Conservation (phyloP, 1,140 invertebrate genomes). For the Lordiphosa mommai region DNA sequence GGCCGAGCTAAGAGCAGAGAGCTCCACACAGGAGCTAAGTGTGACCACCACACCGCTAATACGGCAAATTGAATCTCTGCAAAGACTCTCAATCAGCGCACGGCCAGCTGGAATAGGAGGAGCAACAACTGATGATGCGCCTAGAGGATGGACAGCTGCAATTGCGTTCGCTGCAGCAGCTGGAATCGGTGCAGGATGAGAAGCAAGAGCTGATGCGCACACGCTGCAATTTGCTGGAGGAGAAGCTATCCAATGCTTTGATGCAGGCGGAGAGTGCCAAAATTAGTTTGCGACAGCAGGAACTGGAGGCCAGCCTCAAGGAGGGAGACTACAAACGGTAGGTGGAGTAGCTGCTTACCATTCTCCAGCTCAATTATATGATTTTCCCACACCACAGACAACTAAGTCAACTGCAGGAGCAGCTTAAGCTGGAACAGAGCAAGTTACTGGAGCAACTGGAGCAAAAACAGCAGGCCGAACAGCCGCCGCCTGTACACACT, state of each 20-base stretch:
- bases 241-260: conserved; percentile 54
- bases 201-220: conserved; percentile 56
- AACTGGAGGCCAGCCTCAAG: conserved; percentile 46
- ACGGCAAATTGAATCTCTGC: conserved; percentile 90
- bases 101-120: conserved; percentile 62
- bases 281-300: conserved; percentile 45
- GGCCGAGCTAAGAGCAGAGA: conserved; percentile 87
- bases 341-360: no score
- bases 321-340: conserved; percentile 57
- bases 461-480: conserved; percentile 10
- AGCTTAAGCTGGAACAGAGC: conserved; percentile 27
- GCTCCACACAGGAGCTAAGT: conserved; percentile 86
- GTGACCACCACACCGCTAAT: conserved; percentile 88
- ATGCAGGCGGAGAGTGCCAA: conserved; percentile 54
- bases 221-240: conserved; percentile 61
- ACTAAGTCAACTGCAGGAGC: conserved; percentile 11
- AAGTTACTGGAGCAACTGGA: conserved; percentile 26
- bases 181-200: conserved; percentile 61
- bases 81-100: conserved; percentile 80
- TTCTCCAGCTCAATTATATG: no score
- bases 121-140: conserved; percentile 58
- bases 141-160: conserved; percentile 55
- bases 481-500: conserved; percentile 8
- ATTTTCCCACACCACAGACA: conserved; percentile 34
- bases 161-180: conserved; percentile 55